Evolutionary conservation across 2,888 invertebrate genomes (phyloP), one percentile per base, ranked within the genome.

Genomic region (Lottia gigantea): DNA sequence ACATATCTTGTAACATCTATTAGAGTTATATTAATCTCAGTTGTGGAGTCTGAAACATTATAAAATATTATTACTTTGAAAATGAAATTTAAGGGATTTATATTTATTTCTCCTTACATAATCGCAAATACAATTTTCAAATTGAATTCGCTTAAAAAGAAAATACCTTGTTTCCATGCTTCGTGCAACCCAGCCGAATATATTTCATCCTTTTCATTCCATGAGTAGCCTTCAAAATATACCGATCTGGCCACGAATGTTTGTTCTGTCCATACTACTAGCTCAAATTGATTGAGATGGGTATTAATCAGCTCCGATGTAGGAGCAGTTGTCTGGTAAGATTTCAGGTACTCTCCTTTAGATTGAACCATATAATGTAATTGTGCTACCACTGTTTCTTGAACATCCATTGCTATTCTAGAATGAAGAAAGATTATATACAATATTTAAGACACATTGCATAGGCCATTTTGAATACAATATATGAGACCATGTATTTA

Each of bases 141-240:
- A 40, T 1, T 40, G 6, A 11, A 8, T 40, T 40, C 1, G 0
- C 40, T 40, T 8, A 40, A 31, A 31, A 31, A 3, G 31, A 31
- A 40, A 40, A 12, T 55, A 55, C 55, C 55, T 55, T 55, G 55
- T 55, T 19, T 23, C 55, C 55, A 55, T 19, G 55, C 55, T 23
- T 11, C 55, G 3, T 55, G n/a, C 23, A 55, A 55, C 3, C 55
- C 55, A 6, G 11, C 12, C 0, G 23, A 2, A 19, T 23, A 23
- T 23, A 23, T 55, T 23, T 55, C 55, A 8, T 23, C 19, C 19
- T 23, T 55, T 55, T 55, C 55, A 12, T 11, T 19, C 23, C 55
- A 23, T 23, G 55, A 55, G 14, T 55, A 55, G 19, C 55, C 55
- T 55, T 55, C 55, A 55, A 55, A 19, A 14, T 55, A 55, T 23